Conservation (phyloP, 2,888 invertebrate genomes). For the Osmoderma eremita region DNA sequence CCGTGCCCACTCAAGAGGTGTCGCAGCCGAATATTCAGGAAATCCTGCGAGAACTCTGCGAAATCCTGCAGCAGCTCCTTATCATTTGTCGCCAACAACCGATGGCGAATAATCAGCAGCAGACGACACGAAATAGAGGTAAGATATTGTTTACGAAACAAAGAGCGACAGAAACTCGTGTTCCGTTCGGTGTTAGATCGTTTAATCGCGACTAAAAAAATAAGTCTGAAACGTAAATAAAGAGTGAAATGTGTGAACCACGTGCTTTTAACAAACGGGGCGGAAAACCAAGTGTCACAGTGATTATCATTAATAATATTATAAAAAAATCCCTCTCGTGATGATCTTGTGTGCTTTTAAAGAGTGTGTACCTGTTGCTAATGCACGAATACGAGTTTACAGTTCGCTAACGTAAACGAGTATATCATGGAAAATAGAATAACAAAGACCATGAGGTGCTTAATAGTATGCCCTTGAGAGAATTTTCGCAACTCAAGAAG, state of each 20-base stretch:
- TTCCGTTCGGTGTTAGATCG: too few relatives aligned
- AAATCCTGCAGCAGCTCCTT: conserved; percentile 50
- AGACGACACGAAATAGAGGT: conserved; percentile 43
- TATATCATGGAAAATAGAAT: conserved; percentile 50
- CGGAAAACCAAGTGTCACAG: conserved; percentile 24
- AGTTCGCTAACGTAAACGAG: conserved; percentile 47
- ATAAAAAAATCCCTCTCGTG: too few relatives aligned
- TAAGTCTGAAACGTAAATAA: conserved; percentile 24
- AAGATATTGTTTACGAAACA: conserved; percentile 29
- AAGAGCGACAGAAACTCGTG: not conserved
- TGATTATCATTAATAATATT: conserved; percentile 24
- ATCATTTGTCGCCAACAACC: conserved; percentile 45
- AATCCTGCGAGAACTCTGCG: conserved; percentile 50
- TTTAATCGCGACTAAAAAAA: conserved; percentile 19
- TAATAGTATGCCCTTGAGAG: too few relatives aligned
- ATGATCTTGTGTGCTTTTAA: conserved; percentile 31
- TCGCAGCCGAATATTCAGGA: conserved; percentile 55
- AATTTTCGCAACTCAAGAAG: too few relatives aligned
- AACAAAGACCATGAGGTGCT: conserved; percentile 52
- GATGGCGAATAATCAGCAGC: conserved; percentile 18
- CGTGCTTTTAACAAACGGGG: conserved; percentile 11
- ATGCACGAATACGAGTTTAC: conserved; percentile 48
- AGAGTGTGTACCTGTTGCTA: conserved; percentile 58
- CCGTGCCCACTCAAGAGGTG: conserved; percentile 58
- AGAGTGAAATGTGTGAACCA: conserved; percentile 29